Evolutionary conservation across 2,888 invertebrate genomes (phyloP).

Genomic region (Tineola bisselliella): DNA sequence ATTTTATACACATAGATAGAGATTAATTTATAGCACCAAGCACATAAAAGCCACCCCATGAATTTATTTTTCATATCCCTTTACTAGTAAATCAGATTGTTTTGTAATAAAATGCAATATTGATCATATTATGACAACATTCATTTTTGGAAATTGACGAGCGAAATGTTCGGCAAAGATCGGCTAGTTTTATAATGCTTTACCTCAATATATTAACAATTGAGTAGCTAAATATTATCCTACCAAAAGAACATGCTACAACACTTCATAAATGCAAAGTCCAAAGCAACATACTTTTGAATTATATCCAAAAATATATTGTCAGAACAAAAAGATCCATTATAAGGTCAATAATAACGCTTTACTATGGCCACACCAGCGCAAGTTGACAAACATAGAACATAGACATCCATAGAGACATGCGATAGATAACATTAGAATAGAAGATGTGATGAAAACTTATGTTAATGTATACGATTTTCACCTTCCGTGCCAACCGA

Average conservation of each 20-base stretch:
- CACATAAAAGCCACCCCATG: conserved; percentile 34
- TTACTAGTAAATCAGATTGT: conserved; percentile 39
- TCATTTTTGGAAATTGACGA: too few species aligned
- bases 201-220: too few species aligned
- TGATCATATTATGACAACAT: too few species aligned
- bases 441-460: background rate
- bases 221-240: too few species aligned
- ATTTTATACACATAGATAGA: background rate
- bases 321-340: too few species aligned
- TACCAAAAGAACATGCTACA: too few species aligned
- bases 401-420: background rate
- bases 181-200: too few species aligned
- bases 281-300: conserved; percentile 17
- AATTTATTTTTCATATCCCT: conserved; percentile 51
- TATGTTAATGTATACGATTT: background rate
- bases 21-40: conserved; percentile 23
- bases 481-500: conserved; percentile 29
- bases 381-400: background rate
- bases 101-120: background rate
- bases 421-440: background rate
- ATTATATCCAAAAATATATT: conserved; percentile 20
- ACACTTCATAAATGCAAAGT: background rate
- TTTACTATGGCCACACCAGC: background rate
- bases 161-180: too few species aligned
- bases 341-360: too few species aligned